Percentiles rank a stretch among this genome's conserved stretches.
Evolutionary conservation across 2,888 invertebrate genomes (phyloP).

Genomic region (Idaea aversata): DNA sequence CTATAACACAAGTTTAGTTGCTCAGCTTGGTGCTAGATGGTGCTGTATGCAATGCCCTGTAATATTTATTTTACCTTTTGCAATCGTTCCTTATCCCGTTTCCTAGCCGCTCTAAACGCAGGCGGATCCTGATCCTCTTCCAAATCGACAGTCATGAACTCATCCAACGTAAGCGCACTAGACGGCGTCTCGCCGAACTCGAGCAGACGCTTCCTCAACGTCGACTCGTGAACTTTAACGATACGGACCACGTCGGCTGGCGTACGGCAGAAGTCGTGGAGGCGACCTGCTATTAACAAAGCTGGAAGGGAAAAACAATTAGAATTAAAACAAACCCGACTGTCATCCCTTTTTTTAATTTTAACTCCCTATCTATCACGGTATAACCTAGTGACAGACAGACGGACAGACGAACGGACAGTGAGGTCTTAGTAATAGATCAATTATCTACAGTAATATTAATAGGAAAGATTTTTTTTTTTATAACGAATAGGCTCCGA

Average conservation of each 20-base stretch:
- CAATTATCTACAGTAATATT: no score
- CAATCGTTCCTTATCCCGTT: slow-evolving; percentile 91
- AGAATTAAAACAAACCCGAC: no score
- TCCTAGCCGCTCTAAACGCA: slow-evolving; percentile 94
- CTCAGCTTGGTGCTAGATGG: no score
- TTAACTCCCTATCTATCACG: no score
- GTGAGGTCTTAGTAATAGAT: no score
- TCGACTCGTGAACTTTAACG: slow-evolving; percentile 97
- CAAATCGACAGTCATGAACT: slow-evolving; percentile 97
- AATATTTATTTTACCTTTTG: slow-evolving; percentile 82
- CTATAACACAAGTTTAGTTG: no score
- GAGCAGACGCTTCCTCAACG: slow-evolving; percentile 91
- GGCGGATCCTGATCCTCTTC: slow-evolving; percentile 98
- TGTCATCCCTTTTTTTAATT: no score
- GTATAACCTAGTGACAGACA: no score
- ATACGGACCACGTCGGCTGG: slow-evolving; percentile 94
- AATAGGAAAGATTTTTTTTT: no score
- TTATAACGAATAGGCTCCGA: no score
- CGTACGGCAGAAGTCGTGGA: slow-evolving; percentile 94
- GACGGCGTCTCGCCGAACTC: slow-evolving; percentile 99
- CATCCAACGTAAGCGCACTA: slow-evolving; percentile 95
- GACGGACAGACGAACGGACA: no score
- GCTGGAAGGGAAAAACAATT: slow-evolving; percentile 78
- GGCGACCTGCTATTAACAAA: slow-evolving; percentile 94
- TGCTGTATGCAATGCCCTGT: not conserved